A percentile compares a stretch with the other conserved stretches of the same genome.
Conservation (phyloP, 2,797 vertebrate species). For the Alectoris magna region DNA sequence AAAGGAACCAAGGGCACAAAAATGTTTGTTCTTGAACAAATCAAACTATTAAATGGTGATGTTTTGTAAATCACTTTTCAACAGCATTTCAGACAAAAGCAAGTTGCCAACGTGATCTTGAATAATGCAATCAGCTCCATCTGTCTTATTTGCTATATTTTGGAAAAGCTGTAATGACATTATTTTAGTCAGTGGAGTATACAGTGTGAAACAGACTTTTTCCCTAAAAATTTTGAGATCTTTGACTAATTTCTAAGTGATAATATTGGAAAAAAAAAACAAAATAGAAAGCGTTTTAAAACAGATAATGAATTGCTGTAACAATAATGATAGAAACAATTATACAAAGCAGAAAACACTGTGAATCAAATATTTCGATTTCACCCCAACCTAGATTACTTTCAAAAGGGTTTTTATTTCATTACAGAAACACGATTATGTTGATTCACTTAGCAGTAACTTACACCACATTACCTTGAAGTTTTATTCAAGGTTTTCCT, state of each 20-base stretch:
- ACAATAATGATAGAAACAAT: neutral
- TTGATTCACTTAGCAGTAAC: neutral
- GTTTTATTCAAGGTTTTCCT: neutral
- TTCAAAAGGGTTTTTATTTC: conserved; percentile 18
- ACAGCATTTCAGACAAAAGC: neutral
- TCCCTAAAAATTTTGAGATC: neutral
- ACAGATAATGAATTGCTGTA: neutral
- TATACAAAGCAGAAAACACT: neutral
- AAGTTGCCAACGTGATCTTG: neutral
- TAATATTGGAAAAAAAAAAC: neutral
- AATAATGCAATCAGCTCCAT: neutral
- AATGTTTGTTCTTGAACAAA: neutral
- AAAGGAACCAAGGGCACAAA: neutral
- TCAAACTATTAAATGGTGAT: neutral
- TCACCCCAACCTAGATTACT: neutral
- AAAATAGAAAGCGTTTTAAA: neutral
- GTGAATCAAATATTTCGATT: neutral
- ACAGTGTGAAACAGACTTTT: neutral
- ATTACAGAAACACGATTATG: neutral
- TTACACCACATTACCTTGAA: neutral
- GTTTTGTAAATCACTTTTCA: conserved; percentile 7
- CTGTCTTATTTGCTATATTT: neutral
- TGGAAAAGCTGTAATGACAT: neutral
- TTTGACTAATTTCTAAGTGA: neutral
- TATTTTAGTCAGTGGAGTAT: neutral